A percentile compares a stretch with the other conserved stretches of the same genome.
These are phyloP conservation scores for Spea hammondii DNA, from an alignment of 2,797 vertebrate genomes.

Conservation along the genomic window DNA sequence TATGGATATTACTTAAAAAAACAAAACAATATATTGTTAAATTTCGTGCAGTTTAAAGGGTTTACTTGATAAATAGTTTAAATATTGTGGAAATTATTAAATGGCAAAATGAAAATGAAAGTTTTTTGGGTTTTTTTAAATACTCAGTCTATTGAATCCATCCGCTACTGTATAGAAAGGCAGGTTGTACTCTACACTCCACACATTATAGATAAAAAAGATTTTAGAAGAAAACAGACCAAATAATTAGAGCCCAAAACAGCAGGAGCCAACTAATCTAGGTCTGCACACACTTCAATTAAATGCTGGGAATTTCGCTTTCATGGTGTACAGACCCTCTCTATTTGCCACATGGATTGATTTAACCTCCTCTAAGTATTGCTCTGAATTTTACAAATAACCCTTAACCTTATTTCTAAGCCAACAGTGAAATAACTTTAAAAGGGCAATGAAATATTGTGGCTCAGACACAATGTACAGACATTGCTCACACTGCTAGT, in stretches of 20 bases:
- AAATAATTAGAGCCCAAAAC: not conserved
- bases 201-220: not conserved
- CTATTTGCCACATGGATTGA: not conserved
- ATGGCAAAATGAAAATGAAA: too few relatives aligned
- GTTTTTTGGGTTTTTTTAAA: too few relatives aligned
- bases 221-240: not conserved
- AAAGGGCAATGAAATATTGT: not conserved
- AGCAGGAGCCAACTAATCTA: not conserved
- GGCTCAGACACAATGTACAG: not conserved
- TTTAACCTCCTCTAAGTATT: not conserved
- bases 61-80: too few relatives aligned
- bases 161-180: not conserved
- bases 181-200: not conserved
- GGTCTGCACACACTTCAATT: not conserved
- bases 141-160: too few relatives aligned
- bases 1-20: too few relatives aligned
- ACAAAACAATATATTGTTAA: too few relatives aligned
- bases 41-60: too few relatives aligned
- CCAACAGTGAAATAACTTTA: not conserved
- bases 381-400: not conserved
- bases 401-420: constrained; percentile 4
- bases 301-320: not conserved
- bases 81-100: too few relatives aligned
- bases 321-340: not conserved
- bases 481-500: not conserved